These are phyloP conservation scores for Scomber colias DNA, from an alignment of 2,113 vertebrate genomes.

Conservation along the genomic window DNA sequence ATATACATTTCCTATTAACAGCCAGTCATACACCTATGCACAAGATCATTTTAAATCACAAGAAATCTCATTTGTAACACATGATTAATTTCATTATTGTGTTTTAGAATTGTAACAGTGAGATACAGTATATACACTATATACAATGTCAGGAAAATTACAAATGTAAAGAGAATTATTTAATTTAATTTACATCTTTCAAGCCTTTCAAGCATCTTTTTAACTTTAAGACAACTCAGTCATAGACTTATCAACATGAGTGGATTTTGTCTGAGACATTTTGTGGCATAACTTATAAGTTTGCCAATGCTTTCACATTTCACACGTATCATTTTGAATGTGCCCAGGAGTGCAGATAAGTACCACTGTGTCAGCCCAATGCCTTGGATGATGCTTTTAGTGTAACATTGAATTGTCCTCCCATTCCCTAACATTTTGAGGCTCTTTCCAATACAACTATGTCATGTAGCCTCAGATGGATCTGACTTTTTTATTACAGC, in stretches of 20 bases:
- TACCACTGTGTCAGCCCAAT: background rate
- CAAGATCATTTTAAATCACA: background rate
- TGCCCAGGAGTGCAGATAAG: constrained; percentile 11
- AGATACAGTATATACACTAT: too few relatives aligned
- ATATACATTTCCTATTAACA: background rate
- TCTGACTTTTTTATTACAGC: constrained; percentile 53
- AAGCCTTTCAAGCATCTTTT: background rate
- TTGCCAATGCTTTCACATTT: background rate
- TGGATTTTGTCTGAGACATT: background rate
- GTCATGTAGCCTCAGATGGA: constrained; percentile 39
- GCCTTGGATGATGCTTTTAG: constrained; percentile 38
- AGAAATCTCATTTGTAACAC: background rate
- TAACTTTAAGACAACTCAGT: background rate
- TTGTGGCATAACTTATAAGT: background rate
- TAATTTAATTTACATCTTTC: background rate
- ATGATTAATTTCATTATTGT: background rate
- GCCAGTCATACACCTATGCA: background rate
- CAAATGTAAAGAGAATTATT: background rate
- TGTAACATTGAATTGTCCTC: constrained; percentile 30
- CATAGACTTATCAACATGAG: background rate
- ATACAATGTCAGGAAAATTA: too few relatives aligned
- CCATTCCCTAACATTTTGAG: constrained; percentile 7
- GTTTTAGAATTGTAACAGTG: background rate
- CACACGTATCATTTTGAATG: background rate
- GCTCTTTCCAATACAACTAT: constrained; percentile 31